Evolutionary conservation across 2,113 vertebrate genomes (phyloP).

Genomic region (Orientallactaga bullata): DNA sequence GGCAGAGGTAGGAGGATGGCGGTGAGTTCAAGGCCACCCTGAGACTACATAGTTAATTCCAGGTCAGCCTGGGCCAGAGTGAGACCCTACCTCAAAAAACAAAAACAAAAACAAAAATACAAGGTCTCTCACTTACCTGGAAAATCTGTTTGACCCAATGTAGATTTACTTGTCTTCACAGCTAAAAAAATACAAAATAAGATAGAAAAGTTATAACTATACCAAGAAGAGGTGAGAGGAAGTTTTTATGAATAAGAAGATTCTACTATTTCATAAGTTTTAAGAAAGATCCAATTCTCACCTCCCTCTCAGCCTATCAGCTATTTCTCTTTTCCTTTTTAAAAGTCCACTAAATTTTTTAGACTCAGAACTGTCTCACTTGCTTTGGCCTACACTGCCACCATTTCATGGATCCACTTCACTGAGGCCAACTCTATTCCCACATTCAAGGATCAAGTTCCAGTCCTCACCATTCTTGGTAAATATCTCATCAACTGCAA

Average conservation of each 20-base stretch:
- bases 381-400: not conserved
- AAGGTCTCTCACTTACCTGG: conserved; percentile 90
- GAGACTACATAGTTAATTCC: too few species aligned
- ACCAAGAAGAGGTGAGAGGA: not conserved
- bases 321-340: not conserved
- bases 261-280: too few species aligned
- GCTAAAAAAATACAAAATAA: conserved; percentile 87
- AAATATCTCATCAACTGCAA: too few species aligned
- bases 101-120: too few species aligned
- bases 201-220: conserved; percentile 20
- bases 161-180: conserved; percentile 94
- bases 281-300: not conserved
- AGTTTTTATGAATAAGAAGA: not conserved
- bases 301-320: not conserved
- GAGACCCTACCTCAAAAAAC: too few species aligned
- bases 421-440: not conserved
- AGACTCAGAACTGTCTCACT: not conserved
- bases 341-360: not conserved
- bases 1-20: too few species aligned
- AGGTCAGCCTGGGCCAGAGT: too few species aligned
- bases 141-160: conserved; percentile 92
- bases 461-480: not conserved
- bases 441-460: not conserved
- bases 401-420: not conserved
- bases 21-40: too few species aligned